phyloP scores from a whole-genome alignment of 2,888 invertebrate species.

The Labia minor region DNA sequence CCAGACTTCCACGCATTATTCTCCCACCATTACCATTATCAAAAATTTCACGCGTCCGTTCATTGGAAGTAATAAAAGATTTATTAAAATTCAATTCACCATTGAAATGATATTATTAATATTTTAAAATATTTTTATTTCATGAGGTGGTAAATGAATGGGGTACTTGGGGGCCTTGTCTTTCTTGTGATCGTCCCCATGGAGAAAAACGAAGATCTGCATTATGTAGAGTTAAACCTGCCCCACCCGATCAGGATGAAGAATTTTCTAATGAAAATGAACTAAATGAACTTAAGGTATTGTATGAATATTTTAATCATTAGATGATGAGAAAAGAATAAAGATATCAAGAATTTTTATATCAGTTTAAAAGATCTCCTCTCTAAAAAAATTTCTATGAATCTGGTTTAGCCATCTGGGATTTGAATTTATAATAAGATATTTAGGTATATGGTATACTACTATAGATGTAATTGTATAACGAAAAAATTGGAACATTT shows the following conservation, averaged over 20 bases:
- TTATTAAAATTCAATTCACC: background rate
- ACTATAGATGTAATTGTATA: too few species aligned
- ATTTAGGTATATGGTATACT: too few species aligned
- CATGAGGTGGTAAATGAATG: slow-evolving; percentile 33
- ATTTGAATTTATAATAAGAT: too few species aligned
- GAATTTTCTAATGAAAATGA: background rate
- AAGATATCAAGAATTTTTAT: too few species aligned
- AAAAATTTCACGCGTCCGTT: background rate
- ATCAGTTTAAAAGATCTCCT: too few species aligned
- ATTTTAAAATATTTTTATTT: background rate
- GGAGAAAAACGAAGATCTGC: slow-evolving; percentile 39
- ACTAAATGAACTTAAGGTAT: background rate
- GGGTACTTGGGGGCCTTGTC: slow-evolving; percentile 45
- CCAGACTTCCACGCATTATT: background rate
- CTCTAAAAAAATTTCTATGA: too few species aligned
- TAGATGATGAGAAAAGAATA: too few species aligned
- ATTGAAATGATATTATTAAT: background rate
- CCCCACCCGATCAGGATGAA: background rate
- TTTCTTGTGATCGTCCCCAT: slow-evolving; percentile 35
- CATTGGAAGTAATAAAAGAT: slow-evolving; percentile 29
- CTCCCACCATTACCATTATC: background rate
- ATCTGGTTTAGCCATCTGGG: too few species aligned
- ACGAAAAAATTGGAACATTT: too few species aligned
- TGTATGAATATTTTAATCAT: too few species aligned
- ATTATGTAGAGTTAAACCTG: slow-evolving; percentile 40